Base-by-base conservation (phyloP, 2,888 invertebrate genomes). In the Esperia sulphurella region DNA sequence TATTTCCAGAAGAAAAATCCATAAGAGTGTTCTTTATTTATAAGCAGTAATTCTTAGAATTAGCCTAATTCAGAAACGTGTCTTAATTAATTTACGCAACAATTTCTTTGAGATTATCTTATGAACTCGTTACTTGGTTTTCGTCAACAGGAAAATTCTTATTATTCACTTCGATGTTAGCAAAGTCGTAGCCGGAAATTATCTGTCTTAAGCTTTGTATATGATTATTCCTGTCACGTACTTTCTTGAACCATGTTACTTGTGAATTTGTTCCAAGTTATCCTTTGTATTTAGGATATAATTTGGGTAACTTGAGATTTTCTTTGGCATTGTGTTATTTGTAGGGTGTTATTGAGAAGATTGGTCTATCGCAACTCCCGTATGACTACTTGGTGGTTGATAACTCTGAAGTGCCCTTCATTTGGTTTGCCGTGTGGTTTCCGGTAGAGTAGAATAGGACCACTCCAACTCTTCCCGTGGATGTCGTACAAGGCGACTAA, bases 131-230 rank as follows among this genome's bases (percentile, higher is more conserved):
- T 40, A 13, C 12, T 35, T 35, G 4, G 12, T 30, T 13, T 37
- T 44, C 41, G 41, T 47, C 43, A 46, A 44, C 50, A 50, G 50
- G 50, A 50, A 50, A 47, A 47, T 50, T 44, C 30, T 41, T 47
- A 50, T 46, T 38, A 44, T 38, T 50, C 46, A 47, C 44, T 50
- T 41, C 35, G 8, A 28, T 41, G 41, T 38, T 31, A 21, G n/a
- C 30, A 43, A 40, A 46, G 46, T 50, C 43, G 38, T n/a, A n/a
- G 31, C 49, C 43, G 38, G 50, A 50, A 50, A 50, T 50, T 45
- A 50, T 47, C 44, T 44, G 30, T 43, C 46, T 45, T 42, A 35
- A 29, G 40, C 28, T 44, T 45, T 41, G 37, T 46, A 42, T 33
- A 33, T 43, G 44, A 40, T 31, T 42, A 51, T 47, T 51, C 50